These are phyloP conservation scores for Chrysodeixis includens DNA, from an alignment of 2,888 invertebrate species.

Conservation along the genomic window DNA sequence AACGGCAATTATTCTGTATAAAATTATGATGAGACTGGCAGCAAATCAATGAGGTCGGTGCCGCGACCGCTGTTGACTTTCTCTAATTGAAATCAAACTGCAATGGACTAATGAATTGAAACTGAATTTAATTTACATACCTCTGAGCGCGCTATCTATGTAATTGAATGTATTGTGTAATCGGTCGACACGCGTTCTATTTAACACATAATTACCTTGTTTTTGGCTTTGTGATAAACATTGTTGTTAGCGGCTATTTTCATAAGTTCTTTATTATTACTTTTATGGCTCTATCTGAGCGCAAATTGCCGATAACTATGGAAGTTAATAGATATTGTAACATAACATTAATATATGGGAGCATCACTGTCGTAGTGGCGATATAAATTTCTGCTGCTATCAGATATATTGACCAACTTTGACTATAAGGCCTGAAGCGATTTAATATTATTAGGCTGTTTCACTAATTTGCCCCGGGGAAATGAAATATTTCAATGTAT, in stretches of 20 bases:
- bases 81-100: conserved; percentile 83
- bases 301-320: conserved; percentile 69
- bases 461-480: conserved; percentile 10
- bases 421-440: conserved; percentile 36
- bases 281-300: conserved; percentile 67
- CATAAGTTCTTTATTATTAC: conserved; percentile 60
- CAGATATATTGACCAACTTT: conserved; percentile 50
- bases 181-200: conserved; percentile 16
- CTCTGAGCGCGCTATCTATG: conserved; percentile 24
- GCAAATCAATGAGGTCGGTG: conserved; percentile 73
- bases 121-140: conserved; percentile 59
- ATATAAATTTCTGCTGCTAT: conserved; percentile 41
- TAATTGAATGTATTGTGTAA: conserved; percentile 29
- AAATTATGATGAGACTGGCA: conserved; percentile 57
- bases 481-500: neutral
- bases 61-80: conserved; percentile 74
- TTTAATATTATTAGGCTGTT: conserved; percentile 18
- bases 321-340: conserved; percentile 64
- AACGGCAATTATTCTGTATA: conserved; percentile 52
- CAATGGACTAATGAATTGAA: conserved; percentile 73
- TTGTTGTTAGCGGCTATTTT: conserved; percentile 58
- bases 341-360: conserved; percentile 62
- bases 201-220: conserved; percentile 62
- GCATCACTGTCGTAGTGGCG: conserved; percentile 45
- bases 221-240: conserved; percentile 60